phyloP scores from a whole-genome alignment of 2,113 vertebrate species.

The Porphyrio hochstetteri region DNA sequence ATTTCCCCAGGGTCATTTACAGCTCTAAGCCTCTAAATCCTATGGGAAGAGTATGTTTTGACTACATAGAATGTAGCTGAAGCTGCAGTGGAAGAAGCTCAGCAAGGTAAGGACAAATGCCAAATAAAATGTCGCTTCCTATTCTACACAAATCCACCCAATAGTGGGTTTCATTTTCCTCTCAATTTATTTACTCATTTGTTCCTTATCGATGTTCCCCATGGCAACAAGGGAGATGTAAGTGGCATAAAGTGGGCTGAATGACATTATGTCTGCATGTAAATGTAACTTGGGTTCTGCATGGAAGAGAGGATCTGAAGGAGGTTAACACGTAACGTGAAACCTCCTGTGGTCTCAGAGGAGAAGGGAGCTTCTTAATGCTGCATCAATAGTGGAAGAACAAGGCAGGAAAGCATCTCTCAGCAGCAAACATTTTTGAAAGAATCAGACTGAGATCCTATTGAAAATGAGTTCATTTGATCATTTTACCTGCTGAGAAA shows the following conservation, averaged over 20 bases:
- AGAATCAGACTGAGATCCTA: neutral
- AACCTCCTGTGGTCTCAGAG: conserved; percentile 16
- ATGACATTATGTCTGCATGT: conserved; percentile 17
- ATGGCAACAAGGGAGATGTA: conserved; percentile 46
- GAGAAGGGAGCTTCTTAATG: neutral
- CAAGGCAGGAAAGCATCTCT: neutral
- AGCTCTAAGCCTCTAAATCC: neutral
- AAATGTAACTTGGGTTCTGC: neutral
- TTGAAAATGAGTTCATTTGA: neutral
- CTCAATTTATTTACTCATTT: conserved; percentile 47
- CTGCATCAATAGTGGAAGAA: neutral
- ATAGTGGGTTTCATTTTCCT: neutral
- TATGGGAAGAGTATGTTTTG: conserved; percentile 15
- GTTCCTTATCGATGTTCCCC: conserved; percentile 38
- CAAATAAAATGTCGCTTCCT: neutral
- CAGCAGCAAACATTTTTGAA: neutral
- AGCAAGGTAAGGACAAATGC: neutral
- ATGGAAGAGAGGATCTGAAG: neutral
- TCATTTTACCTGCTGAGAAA: neutral
- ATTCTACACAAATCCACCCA: neutral
- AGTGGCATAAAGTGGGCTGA: conserved; percentile 32
- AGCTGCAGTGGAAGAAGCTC: neutral
- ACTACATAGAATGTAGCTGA: neutral
- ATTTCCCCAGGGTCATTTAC: neutral
- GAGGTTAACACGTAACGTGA: conserved; percentile 6